Percentiles rank a stretch among this genome's conserved stretches.
These are phyloP conservation scores for Steinernema carpocapsae DNA, from an alignment of 2,888 invertebrate genomes.

Conservation along the genomic window DNA sequence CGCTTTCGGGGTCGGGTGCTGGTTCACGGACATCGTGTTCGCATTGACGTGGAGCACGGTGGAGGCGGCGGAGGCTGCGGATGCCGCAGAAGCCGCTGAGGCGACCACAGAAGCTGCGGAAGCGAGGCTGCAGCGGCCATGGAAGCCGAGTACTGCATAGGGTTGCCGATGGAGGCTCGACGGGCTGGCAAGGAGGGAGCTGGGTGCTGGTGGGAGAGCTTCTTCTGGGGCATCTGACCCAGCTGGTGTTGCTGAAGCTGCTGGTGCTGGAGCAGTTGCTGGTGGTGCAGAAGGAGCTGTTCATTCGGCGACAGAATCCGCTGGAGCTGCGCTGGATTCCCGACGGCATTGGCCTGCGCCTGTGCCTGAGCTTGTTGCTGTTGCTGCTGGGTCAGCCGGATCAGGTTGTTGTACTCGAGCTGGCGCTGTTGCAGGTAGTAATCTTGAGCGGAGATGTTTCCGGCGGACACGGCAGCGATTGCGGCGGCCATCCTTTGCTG, in stretches of 20 bases:
- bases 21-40: constrained; percentile 25
- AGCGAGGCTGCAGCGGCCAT: constrained; percentile 18
- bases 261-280: constrained; percentile 39
- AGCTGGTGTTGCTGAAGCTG: constrained; percentile 38
- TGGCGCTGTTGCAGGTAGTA: constrained; percentile 26
- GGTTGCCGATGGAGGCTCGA: constrained; percentile 35
- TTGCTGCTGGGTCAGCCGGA: constrained; percentile 29
- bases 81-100: background rate
- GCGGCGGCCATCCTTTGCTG: constrained; percentile 27
- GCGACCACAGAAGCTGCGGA: constrained; percentile 6
- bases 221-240: constrained; percentile 36
- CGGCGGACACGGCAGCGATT: constrained; percentile 11
- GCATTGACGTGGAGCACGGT: constrained; percentile 27
- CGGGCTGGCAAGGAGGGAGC: background rate
- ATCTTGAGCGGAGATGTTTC: constrained; percentile 8
- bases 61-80: constrained; percentile 22
- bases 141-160: constrained; percentile 31
- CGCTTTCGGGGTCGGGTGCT: background rate
- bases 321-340: constrained; percentile 6
- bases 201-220: constrained; percentile 28
- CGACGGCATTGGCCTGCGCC: background rate
- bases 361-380: constrained; percentile 31
- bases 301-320: constrained; percentile 24
- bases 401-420: constrained; percentile 24
- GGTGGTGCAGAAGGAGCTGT: constrained; percentile 39